Evolutionary conservation across 2,113 vertebrate genomes (phyloP), one percentile per base, ranked within the genome.

Genomic region (Bos javanicus): DNA sequence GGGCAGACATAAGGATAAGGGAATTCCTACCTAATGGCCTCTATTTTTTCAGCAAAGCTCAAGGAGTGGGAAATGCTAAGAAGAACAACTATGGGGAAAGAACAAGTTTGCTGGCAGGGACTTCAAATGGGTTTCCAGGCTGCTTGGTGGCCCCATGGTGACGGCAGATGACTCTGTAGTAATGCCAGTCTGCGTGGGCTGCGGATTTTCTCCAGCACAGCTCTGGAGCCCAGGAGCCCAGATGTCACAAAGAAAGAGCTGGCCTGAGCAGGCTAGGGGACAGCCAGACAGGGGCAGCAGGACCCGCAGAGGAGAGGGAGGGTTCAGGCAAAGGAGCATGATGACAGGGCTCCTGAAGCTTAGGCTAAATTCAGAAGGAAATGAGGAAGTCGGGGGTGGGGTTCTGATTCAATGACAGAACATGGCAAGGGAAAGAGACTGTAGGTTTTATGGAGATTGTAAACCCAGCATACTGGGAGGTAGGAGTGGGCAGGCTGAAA

Each of bases 401-500:
- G 15, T 76, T 88, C 95, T 59, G 81, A 89, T 19, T 82, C 87
- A 76, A 12, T 92, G 92, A 88, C 81, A 91, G 88, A 54, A 74
- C 89, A 16, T 36, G 48, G 88, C 95, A 96, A 78, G 39, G 60
- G 78, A 74, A 52, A 96, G 80, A 84, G 87, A 64, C 43, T 87
- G 71, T 62, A 89, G 56, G 64, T 67, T 95, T 87, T 82, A 88
- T 96, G 94, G 91, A 91, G 93, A 83, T 74, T 87, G 97, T 43
- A 94, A 84, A 89, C 28, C 78, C 46, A 94, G 96, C 93, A 71
- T 78, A 16, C 92, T 91, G 89, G 81, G 82, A 86, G 89, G 86
- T 78, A 89, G 81, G 52, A 94, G 88, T 86, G 57, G 96, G 94
- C 3, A 15, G 88, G 83, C 71, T 83, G 71, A 87, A 52, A 74